Evolutionary conservation across 2,797 vertebrate species (phyloP).

Genomic region (Rhincodon typus): DNA sequence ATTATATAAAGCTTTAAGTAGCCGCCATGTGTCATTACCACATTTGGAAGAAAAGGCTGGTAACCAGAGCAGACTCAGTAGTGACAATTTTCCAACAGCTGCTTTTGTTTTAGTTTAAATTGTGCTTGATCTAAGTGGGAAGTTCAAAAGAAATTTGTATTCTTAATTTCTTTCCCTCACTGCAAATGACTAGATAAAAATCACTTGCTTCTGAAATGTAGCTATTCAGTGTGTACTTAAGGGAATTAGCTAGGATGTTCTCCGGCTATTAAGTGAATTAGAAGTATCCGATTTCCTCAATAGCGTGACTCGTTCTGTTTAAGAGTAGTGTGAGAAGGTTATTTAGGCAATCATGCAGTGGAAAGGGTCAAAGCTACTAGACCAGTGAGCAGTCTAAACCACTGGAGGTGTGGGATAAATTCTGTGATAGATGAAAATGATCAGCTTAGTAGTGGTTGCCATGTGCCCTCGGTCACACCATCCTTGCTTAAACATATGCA

Average conservation of each 20-base stretch:
- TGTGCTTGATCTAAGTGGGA: not conserved
- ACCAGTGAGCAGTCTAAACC: constrained; percentile 26
- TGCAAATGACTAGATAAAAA: constrained; percentile 33
- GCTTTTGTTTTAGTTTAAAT: constrained; percentile 31
- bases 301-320: constrained; percentile 56
- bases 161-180: constrained; percentile 13
- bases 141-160: constrained; percentile 26
- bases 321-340: constrained; percentile 29
- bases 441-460: constrained; percentile 30
- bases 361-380: constrained; percentile 29
- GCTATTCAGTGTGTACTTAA: constrained; percentile 61
- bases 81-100: not conserved
- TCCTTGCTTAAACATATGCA: constrained; percentile 35
- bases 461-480: constrained; percentile 28
- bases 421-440: constrained; percentile 28
- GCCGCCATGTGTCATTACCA: not conserved
- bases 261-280: constrained; percentile 76
- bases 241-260: constrained; percentile 71
- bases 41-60: not conserved
- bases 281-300: constrained; percentile 70
- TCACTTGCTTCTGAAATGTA: constrained; percentile 23
- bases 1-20: not conserved
- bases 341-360: constrained; percentile 23
- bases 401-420: constrained; percentile 30
- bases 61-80: not conserved